Evolutionary conservation across 2,888 invertebrate species (phyloP).

Genomic region (Tubulanus polymorphus): DNA sequence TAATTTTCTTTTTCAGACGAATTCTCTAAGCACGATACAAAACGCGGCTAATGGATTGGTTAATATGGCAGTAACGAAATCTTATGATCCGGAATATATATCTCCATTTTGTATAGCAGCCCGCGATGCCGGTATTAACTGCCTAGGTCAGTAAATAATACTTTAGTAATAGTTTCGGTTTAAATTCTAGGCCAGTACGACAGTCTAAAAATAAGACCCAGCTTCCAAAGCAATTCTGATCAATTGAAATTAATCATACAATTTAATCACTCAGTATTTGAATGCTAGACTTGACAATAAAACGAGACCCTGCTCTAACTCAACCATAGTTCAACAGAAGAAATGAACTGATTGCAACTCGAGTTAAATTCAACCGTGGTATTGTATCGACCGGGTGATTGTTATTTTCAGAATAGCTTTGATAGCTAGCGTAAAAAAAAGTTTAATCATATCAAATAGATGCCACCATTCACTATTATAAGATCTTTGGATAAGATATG

Average conservation of each 20-base stretch:
- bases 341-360: neutral
- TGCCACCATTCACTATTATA: too few species aligned
- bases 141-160: slow-evolving; percentile 67
- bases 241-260: too few species aligned
- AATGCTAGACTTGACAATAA: too few species aligned
- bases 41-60: slow-evolving; percentile 91
- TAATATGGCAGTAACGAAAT: slow-evolving; percentile 88
- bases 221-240: too few species aligned
- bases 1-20: slow-evolving; percentile 32
- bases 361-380: neutral
- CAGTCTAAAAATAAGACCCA: too few species aligned
- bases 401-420: too few species aligned
- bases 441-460: too few species aligned
- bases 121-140: slow-evolving; percentile 85
- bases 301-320: too few species aligned
- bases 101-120: slow-evolving; percentile 95
- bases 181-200: neutral
- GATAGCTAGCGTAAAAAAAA: too few species aligned
- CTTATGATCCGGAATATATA: slow-evolving; percentile 90
- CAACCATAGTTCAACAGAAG: neutral
- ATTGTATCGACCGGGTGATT: neutral
- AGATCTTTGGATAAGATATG: too few species aligned
- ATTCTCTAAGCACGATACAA: slow-evolving; percentile 61
- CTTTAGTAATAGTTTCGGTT: neutral
- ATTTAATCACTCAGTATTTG: too few species aligned